A percentile compares a stretch with the other conserved stretches of the same genome.
These are phyloP conservation scores for Colistium nudipinnis DNA, from an alignment of 2,113 vertebrate species.

Conservation along the genomic window DNA sequence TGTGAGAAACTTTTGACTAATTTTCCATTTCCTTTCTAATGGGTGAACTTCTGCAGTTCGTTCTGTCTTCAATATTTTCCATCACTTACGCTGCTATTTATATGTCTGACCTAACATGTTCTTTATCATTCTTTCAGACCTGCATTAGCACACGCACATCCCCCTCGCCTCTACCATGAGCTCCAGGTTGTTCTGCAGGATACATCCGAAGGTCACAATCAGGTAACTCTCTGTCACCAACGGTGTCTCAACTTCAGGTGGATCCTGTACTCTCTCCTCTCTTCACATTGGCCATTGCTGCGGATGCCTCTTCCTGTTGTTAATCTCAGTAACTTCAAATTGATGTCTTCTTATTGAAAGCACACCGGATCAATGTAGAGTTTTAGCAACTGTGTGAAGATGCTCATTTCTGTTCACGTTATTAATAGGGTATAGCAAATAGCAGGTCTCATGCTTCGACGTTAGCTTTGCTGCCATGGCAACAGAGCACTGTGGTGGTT, in stretches of 20 bases:
- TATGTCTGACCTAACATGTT: neutral
- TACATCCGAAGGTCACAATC: neutral
- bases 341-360: neutral
- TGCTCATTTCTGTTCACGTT: neutral
- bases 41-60: neutral
- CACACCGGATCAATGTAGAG: neutral
- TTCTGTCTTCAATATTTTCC: too few relatives aligned
- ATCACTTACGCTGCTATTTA: neutral
- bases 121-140: neutral
- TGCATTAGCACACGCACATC: neutral
- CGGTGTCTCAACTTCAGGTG: neutral
- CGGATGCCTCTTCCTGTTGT: neutral
- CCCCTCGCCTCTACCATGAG: neutral
- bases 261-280: neutral
- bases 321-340: neutral
- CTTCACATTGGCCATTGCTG: neutral
- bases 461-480: slow-evolving; percentile 65
- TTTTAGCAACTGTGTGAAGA: too few relatives aligned
- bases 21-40: neutral
- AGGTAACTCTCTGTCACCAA: neutral
- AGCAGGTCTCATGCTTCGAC: slow-evolving; percentile 26
- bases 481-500: slow-evolving; percentile 45
- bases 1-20: neutral
- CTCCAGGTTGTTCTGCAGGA: neutral
- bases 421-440: neutral